Evolutionary conservation across 2,113 vertebrate genomes (phyloP).

Genomic region (Vulpes ferrilata): DNA sequence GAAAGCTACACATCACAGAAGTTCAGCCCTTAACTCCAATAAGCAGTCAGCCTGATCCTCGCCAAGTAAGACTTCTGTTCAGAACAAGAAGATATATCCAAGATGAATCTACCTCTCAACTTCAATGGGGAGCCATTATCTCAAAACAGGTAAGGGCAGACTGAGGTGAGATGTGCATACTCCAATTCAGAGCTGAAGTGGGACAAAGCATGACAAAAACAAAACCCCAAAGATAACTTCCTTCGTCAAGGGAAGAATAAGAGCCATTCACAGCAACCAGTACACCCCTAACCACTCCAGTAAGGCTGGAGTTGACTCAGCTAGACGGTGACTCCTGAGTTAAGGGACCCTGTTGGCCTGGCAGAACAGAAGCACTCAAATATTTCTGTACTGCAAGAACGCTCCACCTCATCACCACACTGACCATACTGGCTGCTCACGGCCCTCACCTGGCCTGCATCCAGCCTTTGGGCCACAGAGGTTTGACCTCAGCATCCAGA

Average conservation of each 20-base stretch:
- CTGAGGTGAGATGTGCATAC: neutral
- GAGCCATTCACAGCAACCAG: neutral
- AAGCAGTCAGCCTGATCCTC: neutral
- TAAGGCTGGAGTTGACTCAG: neutral
- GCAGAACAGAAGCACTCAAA: neutral
- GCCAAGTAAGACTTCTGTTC: neutral
- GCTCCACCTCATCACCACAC: neutral
- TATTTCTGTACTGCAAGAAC: neutral
- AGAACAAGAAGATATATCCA: neutral
- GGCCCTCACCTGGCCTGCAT: conserved; percentile 95
- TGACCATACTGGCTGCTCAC: neutral
- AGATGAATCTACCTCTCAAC: neutral
- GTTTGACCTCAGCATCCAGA: conserved; percentile 94
- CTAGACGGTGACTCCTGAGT: neutral
- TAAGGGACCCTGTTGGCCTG: neutral
- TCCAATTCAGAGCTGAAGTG: neutral
- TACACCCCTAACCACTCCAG: neutral
- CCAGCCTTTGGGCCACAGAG: conserved; percentile 98
- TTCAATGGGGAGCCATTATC: neutral
- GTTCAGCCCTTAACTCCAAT: neutral
- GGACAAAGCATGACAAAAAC: neutral
- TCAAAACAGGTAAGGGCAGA: neutral
- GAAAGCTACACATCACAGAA: neutral
- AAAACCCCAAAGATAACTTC: neutral
- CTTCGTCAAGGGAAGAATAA: neutral